Percentiles rank a stretch among this genome's conserved stretches.
Conservation (phyloP, 2,888 invertebrate genomes). For the Eulithis prunata region DNA sequence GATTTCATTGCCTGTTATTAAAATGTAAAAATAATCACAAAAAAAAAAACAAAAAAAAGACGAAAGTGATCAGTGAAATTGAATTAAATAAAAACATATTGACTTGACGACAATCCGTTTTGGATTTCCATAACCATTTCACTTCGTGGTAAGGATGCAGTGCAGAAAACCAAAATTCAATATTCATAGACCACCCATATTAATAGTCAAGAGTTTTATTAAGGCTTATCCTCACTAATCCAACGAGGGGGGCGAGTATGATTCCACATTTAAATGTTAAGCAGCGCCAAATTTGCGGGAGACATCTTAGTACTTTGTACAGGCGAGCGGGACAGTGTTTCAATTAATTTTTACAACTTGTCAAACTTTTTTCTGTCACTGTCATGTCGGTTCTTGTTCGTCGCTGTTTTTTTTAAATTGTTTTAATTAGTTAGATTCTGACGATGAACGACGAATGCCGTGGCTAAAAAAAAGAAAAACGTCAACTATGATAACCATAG, state of each 20-base stretch:
- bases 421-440: not conserved
- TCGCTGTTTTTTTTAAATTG: not conserved
- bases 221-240: slow-evolving; percentile 52
- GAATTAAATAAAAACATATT: no score
- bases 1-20: no score
- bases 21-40: no score
- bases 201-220: slow-evolving; percentile 1
- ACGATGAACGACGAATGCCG: no score
- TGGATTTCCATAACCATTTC: no score
- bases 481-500: no score
- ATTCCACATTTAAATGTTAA: slow-evolving; percentile 81
- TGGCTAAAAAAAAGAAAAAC: no score
- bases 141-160: no score
- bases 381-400: not conserved
- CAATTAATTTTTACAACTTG: slow-evolving; percentile 24
- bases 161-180: no score
- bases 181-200: not conserved
- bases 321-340: slow-evolving; percentile 47
- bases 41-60: no score
- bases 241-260: slow-evolving; percentile 56
- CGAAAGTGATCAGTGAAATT: no score
- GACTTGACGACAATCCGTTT: no score
- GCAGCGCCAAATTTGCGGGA: slow-evolving; percentile 77
- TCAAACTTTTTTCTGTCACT: slow-evolving; percentile 5
- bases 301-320: slow-evolving; percentile 68